A percentile compares a stretch with the other conserved stretches of the same genome.
These are phyloP conservation scores for Teleiodes luculella DNA, from an alignment of 2,888 invertebrate species.

Conservation along the genomic window DNA sequence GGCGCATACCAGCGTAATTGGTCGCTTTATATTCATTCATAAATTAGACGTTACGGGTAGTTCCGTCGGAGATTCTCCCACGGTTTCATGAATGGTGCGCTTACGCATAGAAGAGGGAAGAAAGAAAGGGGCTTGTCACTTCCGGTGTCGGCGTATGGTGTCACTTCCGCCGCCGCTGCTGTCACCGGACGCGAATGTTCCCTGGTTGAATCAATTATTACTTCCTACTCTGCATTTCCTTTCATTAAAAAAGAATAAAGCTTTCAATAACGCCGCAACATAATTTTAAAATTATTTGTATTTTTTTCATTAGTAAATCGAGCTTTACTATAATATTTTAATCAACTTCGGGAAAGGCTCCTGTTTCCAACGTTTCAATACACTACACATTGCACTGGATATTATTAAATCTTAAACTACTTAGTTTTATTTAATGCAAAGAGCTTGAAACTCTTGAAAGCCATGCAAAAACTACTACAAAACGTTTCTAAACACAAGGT, in stretches of 20 bases:
- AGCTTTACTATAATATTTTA: too few relatives aligned
- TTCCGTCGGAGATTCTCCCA: conserved; percentile 61
- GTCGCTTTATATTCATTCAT: conserved; percentile 65
- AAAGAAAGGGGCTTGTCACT: conserved; percentile 71
- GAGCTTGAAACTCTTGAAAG: background rate
- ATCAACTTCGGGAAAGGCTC: too few relatives aligned
- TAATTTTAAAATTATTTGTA: too few relatives aligned
- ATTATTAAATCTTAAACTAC: too few relatives aligned
- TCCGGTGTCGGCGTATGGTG: conserved; percentile 67
- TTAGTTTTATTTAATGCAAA: too few relatives aligned
- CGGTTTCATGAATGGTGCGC: conserved; percentile 60
- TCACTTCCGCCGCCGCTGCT: conserved; percentile 51
- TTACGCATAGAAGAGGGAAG: conserved; percentile 42
- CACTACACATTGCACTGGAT: too few relatives aligned
- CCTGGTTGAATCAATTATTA: conserved; percentile 40
- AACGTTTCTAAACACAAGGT: background rate
- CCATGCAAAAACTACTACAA: background rate
- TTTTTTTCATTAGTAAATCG: too few relatives aligned
- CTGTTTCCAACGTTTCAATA: too few relatives aligned
- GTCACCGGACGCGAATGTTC: conserved; percentile 67
- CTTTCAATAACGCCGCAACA: too few relatives aligned
- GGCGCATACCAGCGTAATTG: conserved; percentile 39
- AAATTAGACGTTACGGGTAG: conserved; percentile 56
- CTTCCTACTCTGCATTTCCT: conserved; percentile 10
- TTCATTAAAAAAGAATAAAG: background rate